These are phyloP conservation scores for Amazona guildingii DNA, from an alignment of 2,113 vertebrate genomes.

Conservation along the genomic window DNA sequence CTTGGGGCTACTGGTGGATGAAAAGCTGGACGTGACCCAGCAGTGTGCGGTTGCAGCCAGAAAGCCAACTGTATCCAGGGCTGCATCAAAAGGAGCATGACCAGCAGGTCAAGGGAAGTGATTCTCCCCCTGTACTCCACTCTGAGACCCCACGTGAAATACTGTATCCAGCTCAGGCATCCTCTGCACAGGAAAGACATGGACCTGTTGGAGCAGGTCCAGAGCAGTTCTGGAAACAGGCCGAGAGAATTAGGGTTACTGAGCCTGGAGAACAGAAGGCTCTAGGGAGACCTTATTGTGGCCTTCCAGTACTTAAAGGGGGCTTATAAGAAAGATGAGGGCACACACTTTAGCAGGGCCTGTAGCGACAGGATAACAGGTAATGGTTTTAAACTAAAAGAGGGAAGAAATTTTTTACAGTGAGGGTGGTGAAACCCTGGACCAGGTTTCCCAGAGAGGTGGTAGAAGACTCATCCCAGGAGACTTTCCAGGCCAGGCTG, in stretches of 20 bases:
- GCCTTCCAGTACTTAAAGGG: not conserved
- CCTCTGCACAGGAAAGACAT: not conserved
- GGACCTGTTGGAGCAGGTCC: not conserved
- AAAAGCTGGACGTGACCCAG: not conserved
- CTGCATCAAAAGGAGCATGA: not conserved
- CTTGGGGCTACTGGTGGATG: not conserved
- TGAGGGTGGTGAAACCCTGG: not conserved
- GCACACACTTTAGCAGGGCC: not conserved
- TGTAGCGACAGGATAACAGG: not conserved
- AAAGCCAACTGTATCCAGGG: rapidly evolving
- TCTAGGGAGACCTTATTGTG: not conserved
- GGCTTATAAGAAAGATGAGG: not conserved
- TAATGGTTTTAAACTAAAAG: not conserved
- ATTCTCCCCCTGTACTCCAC: not conserved
- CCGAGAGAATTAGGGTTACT: not conserved
- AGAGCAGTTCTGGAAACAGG: not conserved
- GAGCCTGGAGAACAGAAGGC: not conserved
- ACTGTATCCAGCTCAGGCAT: not conserved
- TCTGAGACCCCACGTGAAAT: not conserved
- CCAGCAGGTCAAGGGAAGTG: not conserved
- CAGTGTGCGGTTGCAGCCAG: not conserved
- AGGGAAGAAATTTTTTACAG: not conserved
- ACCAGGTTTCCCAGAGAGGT: not conserved
- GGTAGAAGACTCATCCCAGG: not conserved
- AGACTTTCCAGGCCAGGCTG: not conserved